phyloP scores from a whole-genome alignment of 2,113 vertebrate genomes.

The Tauraco erythrolophus region DNA sequence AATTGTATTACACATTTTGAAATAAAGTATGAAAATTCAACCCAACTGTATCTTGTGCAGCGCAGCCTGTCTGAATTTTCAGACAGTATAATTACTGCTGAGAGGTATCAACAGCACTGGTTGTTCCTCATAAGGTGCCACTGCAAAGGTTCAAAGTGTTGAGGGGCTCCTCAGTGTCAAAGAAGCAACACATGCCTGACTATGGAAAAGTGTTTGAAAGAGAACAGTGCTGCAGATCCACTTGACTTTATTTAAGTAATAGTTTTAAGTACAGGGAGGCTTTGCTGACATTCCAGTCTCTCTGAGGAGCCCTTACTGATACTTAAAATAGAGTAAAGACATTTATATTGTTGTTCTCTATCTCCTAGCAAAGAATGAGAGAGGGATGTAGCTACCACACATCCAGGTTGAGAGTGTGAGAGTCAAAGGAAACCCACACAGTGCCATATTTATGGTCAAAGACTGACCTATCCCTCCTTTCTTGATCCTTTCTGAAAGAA shows the following conservation, averaged over 20 bases:
- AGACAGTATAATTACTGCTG: background rate
- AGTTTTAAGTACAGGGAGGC: background rate
- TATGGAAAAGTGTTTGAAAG: background rate
- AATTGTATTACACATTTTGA: background rate
- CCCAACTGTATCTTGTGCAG: background rate
- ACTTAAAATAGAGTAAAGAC: background rate
- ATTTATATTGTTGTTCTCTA: background rate
- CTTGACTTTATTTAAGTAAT: background rate
- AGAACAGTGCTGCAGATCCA: background rate
- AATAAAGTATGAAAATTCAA: background rate
- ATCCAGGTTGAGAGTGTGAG: background rate
- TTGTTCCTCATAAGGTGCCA: background rate
- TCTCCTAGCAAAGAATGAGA: background rate
- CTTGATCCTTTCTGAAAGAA: background rate
- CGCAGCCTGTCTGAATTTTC: background rate
- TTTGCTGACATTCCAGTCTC: background rate
- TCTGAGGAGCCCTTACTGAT: background rate
- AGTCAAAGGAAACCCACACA: background rate
- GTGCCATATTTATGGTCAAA: background rate
- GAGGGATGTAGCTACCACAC: background rate
- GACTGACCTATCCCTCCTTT: background rate
- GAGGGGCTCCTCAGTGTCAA: background rate
- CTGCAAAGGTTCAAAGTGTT: background rate
- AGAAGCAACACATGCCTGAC: background rate
- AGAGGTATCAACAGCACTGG: background rate